phyloP scores from a whole-genome alignment of 2,797 vertebrate genomes.

The Peromyscus eremicus region DNA sequence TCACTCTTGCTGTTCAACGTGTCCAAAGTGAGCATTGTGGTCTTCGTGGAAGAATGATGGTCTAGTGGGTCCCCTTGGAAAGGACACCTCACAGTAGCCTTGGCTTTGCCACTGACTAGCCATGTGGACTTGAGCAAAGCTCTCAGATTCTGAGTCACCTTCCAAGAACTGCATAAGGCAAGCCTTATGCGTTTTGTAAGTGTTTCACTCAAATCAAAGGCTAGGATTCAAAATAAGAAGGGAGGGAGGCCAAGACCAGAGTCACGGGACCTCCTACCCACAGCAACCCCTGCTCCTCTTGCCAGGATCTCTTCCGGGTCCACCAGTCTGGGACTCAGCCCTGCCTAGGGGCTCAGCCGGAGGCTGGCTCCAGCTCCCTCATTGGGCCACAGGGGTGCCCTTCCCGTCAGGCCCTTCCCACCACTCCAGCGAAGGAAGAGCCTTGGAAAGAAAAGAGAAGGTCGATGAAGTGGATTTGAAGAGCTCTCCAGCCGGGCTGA shows the following conservation, averaged over 20 bases:
- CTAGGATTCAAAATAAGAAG: background rate
- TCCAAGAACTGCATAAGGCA: background rate
- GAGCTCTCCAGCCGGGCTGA: background rate
- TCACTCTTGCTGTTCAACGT: fast-evolving
- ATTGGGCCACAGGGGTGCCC: background rate
- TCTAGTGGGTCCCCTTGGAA: background rate
- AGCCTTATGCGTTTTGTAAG: background rate
- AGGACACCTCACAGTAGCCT: background rate
- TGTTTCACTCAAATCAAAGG: background rate
- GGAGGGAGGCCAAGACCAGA: background rate
- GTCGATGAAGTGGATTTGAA: background rate
- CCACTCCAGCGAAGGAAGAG: constrained; percentile 37
- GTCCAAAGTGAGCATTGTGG: background rate
- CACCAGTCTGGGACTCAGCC: background rate
- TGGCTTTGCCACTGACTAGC: background rate
- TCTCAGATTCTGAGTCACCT: background rate
- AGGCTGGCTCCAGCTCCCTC: background rate
- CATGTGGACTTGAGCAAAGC: background rate
- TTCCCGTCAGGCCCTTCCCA: background rate
- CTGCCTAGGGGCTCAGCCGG: background rate
- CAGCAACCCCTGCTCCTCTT: no score
- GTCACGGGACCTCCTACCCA: background rate
- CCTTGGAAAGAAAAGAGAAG: constrained; percentile 60
- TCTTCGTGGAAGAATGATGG: background rate
- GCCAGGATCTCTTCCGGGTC: background rate